phyloP scores from a whole-genome alignment of 2,888 invertebrate genomes.

The Mythimna lalbum region DNA sequence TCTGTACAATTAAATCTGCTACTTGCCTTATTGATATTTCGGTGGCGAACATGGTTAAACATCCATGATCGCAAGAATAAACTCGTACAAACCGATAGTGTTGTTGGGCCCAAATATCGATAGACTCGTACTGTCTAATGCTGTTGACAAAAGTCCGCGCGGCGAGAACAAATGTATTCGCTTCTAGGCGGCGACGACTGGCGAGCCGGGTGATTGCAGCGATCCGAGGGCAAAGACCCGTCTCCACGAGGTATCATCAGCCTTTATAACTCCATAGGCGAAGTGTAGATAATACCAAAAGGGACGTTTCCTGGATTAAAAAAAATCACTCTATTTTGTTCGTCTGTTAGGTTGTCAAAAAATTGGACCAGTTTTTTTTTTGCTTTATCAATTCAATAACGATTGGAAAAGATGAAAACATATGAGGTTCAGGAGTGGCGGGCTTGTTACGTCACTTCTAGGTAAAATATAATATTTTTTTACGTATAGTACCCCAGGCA shows the following conservation, averaged over 20 bases:
- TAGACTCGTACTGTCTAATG: constrained; percentile 52
- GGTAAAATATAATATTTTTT: background rate
- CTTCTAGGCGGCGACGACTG: constrained; percentile 56
- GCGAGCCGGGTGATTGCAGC: constrained; percentile 61
- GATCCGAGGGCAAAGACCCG: constrained; percentile 51
- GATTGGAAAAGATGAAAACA: too few relatives aligned
- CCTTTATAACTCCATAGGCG: constrained; percentile 57
- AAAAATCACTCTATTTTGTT: background rate
- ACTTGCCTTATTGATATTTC: constrained; percentile 56
- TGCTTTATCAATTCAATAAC: background rate
- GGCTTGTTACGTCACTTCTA: background rate
- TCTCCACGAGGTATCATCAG: constrained; percentile 56
- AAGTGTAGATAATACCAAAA: constrained; percentile 58
- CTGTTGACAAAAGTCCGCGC: constrained; percentile 52
- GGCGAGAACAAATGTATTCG: constrained; percentile 60
- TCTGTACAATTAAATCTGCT: constrained; percentile 32
- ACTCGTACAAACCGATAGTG: constrained; percentile 21
- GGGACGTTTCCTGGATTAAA: background rate
- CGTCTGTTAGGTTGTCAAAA: background rate
- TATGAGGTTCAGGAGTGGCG: background rate
- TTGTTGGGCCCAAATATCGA: constrained; percentile 51
- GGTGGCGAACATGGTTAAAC: constrained; percentile 43
- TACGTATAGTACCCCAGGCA: background rate
- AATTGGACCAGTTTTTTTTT: background rate
- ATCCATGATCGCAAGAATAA: constrained; percentile 34